Percentiles rank a stretch among this genome's conserved stretches.
phyloP scores from a whole-genome alignment of 2,797 vertebrate genomes.

The Amblyraja radiata region DNA sequence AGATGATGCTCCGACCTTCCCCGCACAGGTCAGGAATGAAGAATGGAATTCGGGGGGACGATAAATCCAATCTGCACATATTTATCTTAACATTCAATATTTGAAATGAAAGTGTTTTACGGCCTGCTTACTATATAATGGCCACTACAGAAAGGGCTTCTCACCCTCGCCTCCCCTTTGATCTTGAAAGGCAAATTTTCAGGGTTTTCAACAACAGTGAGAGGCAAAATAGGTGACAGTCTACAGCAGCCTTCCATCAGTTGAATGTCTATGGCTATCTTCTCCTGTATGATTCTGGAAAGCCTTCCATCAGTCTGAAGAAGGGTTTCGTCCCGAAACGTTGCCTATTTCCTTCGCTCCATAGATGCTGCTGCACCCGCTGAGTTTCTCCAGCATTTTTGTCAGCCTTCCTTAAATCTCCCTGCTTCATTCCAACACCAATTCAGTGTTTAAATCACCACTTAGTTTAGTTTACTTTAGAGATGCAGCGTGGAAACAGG shows the following conservation, averaged over 20 bases:
- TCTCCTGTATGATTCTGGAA: neutral
- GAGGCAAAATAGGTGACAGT: neutral
- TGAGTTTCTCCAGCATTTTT: no score
- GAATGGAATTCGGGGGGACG: neutral
- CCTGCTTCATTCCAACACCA: neutral
- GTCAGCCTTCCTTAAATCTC: neutral
- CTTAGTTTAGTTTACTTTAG: no score
- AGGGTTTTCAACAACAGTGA: neutral
- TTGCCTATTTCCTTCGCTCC: no score
- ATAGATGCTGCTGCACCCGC: no score
- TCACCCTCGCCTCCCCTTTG: neutral
- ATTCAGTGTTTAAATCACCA: neutral
- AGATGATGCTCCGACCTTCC: neutral
- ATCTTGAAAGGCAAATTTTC: neutral
- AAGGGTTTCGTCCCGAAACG: no score
- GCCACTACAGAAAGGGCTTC: neutral
- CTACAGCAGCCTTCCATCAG: no score
- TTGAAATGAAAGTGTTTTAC: conserved; percentile 4
- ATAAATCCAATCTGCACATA: neutral
- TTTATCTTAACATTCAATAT: conserved; percentile 7
- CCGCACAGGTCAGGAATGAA: neutral
- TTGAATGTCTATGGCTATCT: neutral
- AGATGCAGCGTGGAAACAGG: no score
- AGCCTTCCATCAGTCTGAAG: no score
- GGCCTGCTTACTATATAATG: neutral